These are phyloP conservation scores for Lasiurus borealis DNA, from an alignment of 2,113 vertebrate genomes.

Conservation along the genomic window DNA sequence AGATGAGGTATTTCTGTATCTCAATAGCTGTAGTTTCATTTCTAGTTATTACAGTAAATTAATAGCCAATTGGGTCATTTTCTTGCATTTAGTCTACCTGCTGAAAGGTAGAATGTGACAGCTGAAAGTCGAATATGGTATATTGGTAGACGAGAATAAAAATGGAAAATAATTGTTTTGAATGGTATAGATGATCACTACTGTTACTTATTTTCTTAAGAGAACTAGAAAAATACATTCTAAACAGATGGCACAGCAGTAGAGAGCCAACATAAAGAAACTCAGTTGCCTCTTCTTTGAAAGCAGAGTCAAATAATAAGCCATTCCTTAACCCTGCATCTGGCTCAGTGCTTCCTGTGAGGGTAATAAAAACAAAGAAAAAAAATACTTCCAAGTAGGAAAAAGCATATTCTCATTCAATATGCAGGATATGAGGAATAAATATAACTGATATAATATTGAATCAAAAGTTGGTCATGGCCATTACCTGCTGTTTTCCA, in stretches of 20 bases:
- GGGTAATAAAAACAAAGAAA: slow-evolving; percentile 30
- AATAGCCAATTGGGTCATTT: neutral
- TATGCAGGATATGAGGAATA: neutral
- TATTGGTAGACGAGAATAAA: neutral
- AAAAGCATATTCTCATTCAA: slow-evolving; percentile 10
- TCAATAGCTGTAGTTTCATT: neutral
- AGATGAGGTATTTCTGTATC: neutral
- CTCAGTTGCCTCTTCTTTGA: neutral
- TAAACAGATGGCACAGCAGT: neutral
- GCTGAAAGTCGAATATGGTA: neutral
- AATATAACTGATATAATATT: slow-evolving; percentile 33
- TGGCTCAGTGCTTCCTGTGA: neutral
- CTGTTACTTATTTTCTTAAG: neutral
- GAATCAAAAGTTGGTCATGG: slow-evolving; percentile 23
- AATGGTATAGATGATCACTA: neutral
- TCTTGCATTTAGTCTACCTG: slow-evolving; percentile 46
- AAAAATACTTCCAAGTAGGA: slow-evolving; percentile 4
- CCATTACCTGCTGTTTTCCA: slow-evolving; percentile 12
- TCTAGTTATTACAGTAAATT: neutral
- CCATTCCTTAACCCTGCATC: neutral
- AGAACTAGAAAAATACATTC: slow-evolving; percentile 8
- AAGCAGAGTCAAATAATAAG: neutral
- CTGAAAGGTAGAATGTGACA: slow-evolving; percentile 54
- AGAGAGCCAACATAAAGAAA: neutral
- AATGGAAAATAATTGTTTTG: slow-evolving; percentile 6